Percentiles rank a stretch among this genome's conserved stretches.
Conservation (phyloP, 2,113 vertebrate genomes). For the Oryzias woworae region DNA sequence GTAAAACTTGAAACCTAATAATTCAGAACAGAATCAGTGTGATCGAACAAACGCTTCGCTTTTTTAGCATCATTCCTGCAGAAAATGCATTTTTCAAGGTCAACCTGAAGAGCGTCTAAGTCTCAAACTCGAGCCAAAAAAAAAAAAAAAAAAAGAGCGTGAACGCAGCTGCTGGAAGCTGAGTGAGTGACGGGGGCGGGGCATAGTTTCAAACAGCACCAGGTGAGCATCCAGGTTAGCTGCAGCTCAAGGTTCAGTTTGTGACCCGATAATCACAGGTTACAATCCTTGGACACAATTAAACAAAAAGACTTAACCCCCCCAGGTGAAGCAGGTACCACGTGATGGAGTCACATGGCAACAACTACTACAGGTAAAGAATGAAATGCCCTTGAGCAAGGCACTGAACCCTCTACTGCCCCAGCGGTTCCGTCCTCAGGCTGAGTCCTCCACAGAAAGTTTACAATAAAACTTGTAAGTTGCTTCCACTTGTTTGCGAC, state of each 20-base stretch:
- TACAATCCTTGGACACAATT: conserved; percentile 53
- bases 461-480: no score
- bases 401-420: conserved; percentile 57
- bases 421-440: conserved; percentile 6
- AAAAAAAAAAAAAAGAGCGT: not conserved
- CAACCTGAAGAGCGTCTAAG: no score
- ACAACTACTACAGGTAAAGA: conserved; percentile 20
- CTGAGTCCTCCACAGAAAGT: not conserved
- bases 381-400: conserved; percentile 66
- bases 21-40: no score
- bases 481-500: no score
- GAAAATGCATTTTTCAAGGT: no score
- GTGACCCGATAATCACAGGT: conserved; percentile 47
- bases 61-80: no score
- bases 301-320: not conserved
- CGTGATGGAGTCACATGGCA: conserved; percentile 1
- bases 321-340: not conserved
- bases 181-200: conserved; percentile 43
- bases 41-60: no score
- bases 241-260: conserved; percentile 50
- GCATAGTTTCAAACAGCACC: conserved; percentile 70
- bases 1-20: no score
- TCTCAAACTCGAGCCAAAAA: no score
- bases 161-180: conserved; percentile 9
- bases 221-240: conserved; percentile 46